Conservation (phyloP, 2,888 invertebrate species). For the Isotomurus palustris region DNA sequence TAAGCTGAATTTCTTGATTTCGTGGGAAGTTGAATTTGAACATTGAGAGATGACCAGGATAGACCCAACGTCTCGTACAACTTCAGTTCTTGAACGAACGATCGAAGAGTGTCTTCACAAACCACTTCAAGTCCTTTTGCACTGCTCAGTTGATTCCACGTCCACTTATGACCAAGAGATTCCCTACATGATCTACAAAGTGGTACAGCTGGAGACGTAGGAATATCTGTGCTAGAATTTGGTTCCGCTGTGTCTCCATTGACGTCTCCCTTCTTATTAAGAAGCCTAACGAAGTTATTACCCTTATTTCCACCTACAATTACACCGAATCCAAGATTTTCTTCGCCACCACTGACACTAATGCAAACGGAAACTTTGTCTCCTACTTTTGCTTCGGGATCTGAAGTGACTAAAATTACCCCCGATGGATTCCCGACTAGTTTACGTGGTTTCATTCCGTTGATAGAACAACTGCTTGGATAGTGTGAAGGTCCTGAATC, state of each 20-base stretch:
- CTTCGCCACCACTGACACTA: not conserved
- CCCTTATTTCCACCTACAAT: conserved; percentile 1
- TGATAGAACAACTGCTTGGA: no score
- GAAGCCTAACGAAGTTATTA: conserved; percentile 1
- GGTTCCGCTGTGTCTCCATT: not conserved
- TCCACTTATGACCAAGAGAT: conserved; percentile 6
- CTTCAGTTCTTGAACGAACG: not conserved
- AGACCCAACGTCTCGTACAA: not conserved
- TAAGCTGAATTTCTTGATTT: no score
- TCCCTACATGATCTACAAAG: not conserved
- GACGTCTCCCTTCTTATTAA: not conserved
- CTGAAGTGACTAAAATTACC: not conserved
- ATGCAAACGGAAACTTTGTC: not conserved
- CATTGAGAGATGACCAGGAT: no score
- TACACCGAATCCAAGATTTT: not conserved
- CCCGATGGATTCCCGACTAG: not conserved
- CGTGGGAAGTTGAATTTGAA: no score
- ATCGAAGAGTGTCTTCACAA: not conserved
- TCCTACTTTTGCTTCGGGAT: not conserved
- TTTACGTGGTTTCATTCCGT: not conserved
- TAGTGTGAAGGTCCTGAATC: no score
- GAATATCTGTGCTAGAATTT: not conserved
- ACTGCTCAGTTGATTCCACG: conserved; percentile 2
- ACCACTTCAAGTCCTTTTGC: conserved; percentile 4
- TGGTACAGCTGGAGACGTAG: not conserved